Percentiles rank a stretch among this genome's conserved stretches.
Conservation (phyloP, 2,113 vertebrate genomes). For the Mungos mungo region DNA sequence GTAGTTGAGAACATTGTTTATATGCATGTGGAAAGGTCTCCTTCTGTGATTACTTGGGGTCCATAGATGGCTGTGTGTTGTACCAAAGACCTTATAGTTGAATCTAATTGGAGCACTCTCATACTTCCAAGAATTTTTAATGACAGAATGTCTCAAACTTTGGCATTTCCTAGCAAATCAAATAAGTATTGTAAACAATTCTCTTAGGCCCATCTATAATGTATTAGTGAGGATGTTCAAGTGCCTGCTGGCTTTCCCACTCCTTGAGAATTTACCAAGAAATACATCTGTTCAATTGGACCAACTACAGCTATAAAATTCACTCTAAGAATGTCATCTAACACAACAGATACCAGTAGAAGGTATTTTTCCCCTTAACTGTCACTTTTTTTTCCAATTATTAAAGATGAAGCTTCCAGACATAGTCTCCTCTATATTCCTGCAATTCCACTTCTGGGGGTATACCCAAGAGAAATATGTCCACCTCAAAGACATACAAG, state of each 20-base stretch:
- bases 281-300: background rate
- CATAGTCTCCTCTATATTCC: background rate
- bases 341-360: background rate
- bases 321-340: background rate
- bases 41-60: background rate
- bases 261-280: background rate
- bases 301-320: background rate
- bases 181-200: background rate
- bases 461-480: background rate
- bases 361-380: background rate
- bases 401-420: background rate
- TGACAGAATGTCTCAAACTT: background rate
- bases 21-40: background rate
- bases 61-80: background rate
- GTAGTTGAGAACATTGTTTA: background rate
- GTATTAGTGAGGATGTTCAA: background rate
- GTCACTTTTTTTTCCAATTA: background rate
- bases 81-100: background rate
- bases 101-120: background rate
- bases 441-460: background rate
- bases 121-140: background rate
- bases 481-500: background rate
- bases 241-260: background rate
- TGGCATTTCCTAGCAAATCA: background rate
- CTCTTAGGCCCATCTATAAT: background rate